These are phyloP conservation scores for Hippocampus comes DNA, from an alignment of 2,113 vertebrate genomes.

Conservation along the genomic window DNA sequence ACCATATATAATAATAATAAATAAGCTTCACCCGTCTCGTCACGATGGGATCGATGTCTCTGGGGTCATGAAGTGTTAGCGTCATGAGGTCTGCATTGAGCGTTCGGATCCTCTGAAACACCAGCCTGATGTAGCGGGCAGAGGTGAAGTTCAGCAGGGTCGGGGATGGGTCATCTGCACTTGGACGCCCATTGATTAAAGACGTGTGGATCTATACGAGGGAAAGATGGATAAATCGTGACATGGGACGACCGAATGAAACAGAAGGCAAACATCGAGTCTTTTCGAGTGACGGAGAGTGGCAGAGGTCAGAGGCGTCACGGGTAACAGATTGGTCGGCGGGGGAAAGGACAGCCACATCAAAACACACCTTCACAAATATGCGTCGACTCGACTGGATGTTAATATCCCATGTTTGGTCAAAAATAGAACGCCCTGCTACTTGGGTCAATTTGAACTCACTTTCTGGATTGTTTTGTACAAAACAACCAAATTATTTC, in stretches of 20 bases:
- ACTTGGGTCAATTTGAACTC: no score
- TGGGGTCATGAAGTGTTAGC: slow-evolving; percentile 80
- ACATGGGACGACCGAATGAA: background rate
- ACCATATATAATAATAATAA: no score
- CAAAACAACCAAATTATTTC: no score
- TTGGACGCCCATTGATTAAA: slow-evolving; percentile 92
- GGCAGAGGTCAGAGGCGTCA: slow-evolving; percentile 5
- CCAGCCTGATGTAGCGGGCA: slow-evolving; percentile 89
- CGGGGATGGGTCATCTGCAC: slow-evolving; percentile 89
- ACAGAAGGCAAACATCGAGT: slow-evolving; percentile 1
- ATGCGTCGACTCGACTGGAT: background rate
- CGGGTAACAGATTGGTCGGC: background rate
- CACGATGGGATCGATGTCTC: slow-evolving; percentile 89
- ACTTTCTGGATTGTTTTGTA: no score
- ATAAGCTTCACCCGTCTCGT: slow-evolving; percentile 81
- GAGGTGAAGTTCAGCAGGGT: slow-evolving; percentile 90
- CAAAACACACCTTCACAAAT: background rate
- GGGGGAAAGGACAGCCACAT: background rate
- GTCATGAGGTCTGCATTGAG: slow-evolving; percentile 98
- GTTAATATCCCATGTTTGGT: background rate
- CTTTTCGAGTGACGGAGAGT: background rate
- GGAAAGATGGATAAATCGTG: slow-evolving; percentile 21
- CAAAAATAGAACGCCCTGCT: no score
- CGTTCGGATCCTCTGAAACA: slow-evolving; percentile 89
- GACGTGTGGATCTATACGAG: slow-evolving; percentile 88